These are phyloP conservation scores for Eupeodes luniger DNA, from an alignment of 2,888 invertebrate species.

Conservation along the genomic window DNA sequence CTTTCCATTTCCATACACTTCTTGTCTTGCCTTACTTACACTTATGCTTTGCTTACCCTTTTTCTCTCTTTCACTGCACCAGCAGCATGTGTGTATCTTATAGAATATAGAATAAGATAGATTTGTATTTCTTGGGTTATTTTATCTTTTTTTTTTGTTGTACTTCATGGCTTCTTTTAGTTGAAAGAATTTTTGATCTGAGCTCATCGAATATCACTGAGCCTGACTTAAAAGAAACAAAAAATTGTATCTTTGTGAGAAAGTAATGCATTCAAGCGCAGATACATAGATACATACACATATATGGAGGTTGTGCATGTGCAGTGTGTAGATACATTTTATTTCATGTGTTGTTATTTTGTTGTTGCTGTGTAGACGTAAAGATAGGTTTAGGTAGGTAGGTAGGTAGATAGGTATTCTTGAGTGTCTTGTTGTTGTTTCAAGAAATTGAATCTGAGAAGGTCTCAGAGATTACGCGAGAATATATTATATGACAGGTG, in stretches of 20 bases:
- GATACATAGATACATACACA: not conserved
- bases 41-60: slow-evolving; percentile 55
- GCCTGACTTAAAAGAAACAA: slow-evolving; percentile 50
- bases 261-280: slow-evolving; percentile 74
- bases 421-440: slow-evolving; percentile 21
- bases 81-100: slow-evolving; percentile 46
- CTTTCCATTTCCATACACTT: slow-evolving; percentile 30
- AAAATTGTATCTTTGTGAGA: slow-evolving; percentile 71
- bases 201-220: slow-evolving; percentile 60
- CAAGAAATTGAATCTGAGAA: slow-evolving; percentile 73
- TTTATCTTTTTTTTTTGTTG: slow-evolving; percentile 14
- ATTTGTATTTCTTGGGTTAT: slow-evolving; percentile 38
- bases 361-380: not conserved
- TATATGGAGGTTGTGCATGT: not conserved
- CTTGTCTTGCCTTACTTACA: not conserved
- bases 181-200: slow-evolving; percentile 65
- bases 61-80: slow-evolving; percentile 45
- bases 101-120: slow-evolving; percentile 15
- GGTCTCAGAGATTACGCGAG: slow-evolving; percentile 72
- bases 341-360: not conserved
- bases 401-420: not conserved
- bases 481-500: slow-evolving; percentile 75
- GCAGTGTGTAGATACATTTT: not conserved
- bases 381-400: no score
- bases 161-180: slow-evolving; percentile 38